Conservation (phyloP, 1,140 invertebrate species). For the Drosophila punjabiensis region DNA sequence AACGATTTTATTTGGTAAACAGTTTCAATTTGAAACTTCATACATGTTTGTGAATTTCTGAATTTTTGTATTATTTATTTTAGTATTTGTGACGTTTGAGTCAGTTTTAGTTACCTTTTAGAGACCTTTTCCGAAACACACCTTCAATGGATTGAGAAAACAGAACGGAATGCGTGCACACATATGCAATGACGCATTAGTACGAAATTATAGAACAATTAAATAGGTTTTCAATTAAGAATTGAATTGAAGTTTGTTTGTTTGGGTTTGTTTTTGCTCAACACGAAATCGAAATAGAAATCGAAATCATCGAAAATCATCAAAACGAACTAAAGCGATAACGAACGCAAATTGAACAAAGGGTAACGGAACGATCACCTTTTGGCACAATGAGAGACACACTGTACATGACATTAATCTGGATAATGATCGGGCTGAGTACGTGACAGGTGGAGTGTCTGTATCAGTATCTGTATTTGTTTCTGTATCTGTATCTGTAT, state of each 20-base stretch:
- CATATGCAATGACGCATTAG: slow-evolving; percentile 87
- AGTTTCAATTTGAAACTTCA: slow-evolving; percentile 84
- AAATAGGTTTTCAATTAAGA: slow-evolving; percentile 83
- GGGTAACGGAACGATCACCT: slow-evolving; percentile 59
- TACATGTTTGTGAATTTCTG: slow-evolving; percentile 84
- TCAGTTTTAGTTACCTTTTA: slow-evolving; percentile 90
- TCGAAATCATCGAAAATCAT: slow-evolving; percentile 51
- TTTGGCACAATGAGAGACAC: slow-evolving; percentile 70
- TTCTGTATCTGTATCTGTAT: slow-evolving; percentile 48
- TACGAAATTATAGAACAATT: slow-evolving; percentile 85
- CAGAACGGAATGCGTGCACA: slow-evolving; percentile 85
- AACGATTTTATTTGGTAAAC: slow-evolving; percentile 77
- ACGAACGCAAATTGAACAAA: slow-evolving; percentile 42
- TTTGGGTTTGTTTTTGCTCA: slow-evolving; percentile 68
- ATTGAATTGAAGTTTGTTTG: slow-evolving; percentile 77
- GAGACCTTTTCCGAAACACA: slow-evolving; percentile 97
- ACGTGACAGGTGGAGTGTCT: slow-evolving; percentile 41
- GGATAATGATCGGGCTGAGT: slow-evolving; percentile 59
- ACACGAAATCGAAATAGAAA: slow-evolving; percentile 52
- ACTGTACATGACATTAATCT: slow-evolving; percentile 67
- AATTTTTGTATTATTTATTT: slow-evolving; percentile 72
- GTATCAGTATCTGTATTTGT: slow-evolving; percentile 41
- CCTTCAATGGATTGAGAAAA: slow-evolving; percentile 87
- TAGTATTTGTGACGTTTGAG: slow-evolving; percentile 68
- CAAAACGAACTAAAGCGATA: slow-evolving; percentile 52